Base-by-base conservation (phyloP, 2,797 vertebrate species). In the Manis crassicaudata region DNA sequence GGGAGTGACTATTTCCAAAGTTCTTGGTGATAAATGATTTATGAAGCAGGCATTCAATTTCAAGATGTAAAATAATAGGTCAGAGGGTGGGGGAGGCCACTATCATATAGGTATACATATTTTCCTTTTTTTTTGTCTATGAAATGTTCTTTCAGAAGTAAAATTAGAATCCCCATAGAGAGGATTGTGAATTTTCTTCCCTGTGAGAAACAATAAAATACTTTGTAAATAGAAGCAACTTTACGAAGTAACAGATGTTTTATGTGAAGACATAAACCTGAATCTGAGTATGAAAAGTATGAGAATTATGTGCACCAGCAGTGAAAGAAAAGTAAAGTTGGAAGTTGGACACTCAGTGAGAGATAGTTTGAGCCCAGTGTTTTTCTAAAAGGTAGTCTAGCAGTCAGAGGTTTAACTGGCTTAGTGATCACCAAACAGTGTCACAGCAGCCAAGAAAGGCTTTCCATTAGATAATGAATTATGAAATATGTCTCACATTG, bases 401-500 rank as follows among this genome's bases (percentile, higher is more conserved):
- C 97, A 97, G 95, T 81, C 97, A 96, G 83, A 96, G 87, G 97
- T 95, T 97, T 97, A 93, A 95, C 95, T 95, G 98, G 92, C 96
- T 98, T 92, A 58, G 72, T 87, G 93, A 98, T 98, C 94, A 96
- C 96, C 98, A 17, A 96, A 94, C 95, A 97, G 52, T 98, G 97
- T 98, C 97, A 98, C 96, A 92, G 98, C 97, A 98, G 97, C 97
- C 97, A 98, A 98, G 98, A 96, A 98, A 98, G 98, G 97, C 96
- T 98, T 98, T 98, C 98, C 98, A 98, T 98, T 98, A 98, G 98
- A 98, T 98, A 98, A 98, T 97, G 96, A 97, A 93, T 98, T 98
- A 98, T 98, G 96, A 98, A 98, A 97, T 97, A 98, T 98, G 98
- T 95, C 98, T 99, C 98, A 98, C 98, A 98, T 98, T 98, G 98